Conservation (phyloP, 2,113 vertebrate species). For the Labrus mixtus region DNA sequence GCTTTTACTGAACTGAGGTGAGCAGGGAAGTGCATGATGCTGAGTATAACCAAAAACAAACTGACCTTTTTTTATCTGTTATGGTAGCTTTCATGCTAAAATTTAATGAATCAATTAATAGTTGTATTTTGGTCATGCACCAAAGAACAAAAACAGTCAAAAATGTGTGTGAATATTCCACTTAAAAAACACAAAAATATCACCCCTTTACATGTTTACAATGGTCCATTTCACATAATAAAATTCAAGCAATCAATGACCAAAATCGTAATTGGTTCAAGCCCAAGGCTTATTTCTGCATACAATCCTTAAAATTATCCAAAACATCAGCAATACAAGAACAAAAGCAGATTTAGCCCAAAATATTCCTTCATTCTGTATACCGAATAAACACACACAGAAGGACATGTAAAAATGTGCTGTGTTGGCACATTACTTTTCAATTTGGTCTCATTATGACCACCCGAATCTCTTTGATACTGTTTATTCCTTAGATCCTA, state of each 20-base stretch:
- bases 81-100: slow-evolving; percentile 5
- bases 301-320: too few relatives aligned
- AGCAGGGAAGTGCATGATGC: not conserved
- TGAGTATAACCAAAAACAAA: not conserved
- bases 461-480: slow-evolving; percentile 35
- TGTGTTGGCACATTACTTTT: slow-evolving; percentile 32
- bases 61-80: not conserved
- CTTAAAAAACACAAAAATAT: too few relatives aligned
- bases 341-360: not conserved
- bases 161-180: too few relatives aligned
- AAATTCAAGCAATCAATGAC: too few relatives aligned
- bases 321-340: not conserved
- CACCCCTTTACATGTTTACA: too few relatives aligned
- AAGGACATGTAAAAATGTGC: slow-evolving; percentile 23
- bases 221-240: too few relatives aligned
- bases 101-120: too few relatives aligned
- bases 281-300: too few relatives aligned
- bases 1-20: not conserved
- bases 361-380: not conserved
- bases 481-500: slow-evolving; percentile 29
- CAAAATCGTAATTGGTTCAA: too few relatives aligned
- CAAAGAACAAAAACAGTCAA: too few relatives aligned
- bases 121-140: too few relatives aligned
- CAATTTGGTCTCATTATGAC: slow-evolving; percentile 35
- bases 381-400: too few relatives aligned